Base-by-base conservation (phyloP, 2,113 vertebrate genomes). In the Corythornis vintsioides region DNA sequence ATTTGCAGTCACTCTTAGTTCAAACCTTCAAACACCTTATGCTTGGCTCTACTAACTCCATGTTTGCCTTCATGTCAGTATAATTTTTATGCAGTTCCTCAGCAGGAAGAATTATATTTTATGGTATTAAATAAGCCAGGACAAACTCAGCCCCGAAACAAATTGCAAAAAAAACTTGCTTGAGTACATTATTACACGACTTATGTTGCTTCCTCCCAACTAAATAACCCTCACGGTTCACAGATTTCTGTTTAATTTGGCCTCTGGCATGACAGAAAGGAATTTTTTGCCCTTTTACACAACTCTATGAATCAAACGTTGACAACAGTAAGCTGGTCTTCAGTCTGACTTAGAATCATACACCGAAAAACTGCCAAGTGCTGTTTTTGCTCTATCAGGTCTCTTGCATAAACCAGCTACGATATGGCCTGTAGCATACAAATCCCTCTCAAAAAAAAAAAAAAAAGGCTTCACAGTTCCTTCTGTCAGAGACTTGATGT, bases 291-390 rank as follows among this genome's bases (percentile, higher is more conserved):
- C 96, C 96, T 97, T 97, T 97, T 97, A 89, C 87, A 96, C 96
- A 97, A 97, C 97, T 97, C 97, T 95, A 85, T 98, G 97, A 97
- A 98, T 98, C 97, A 98, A 98, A 97, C 6, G 87, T 69, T 98
- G 98, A 98, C 98, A 98, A 95, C 89, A 91, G 95, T 93, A 96
- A 97, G 85, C 97, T 95, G 93, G 95, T 97, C 97, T 92, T 93
- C 96, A 96, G 96, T 81, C 96, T 97, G 97, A 97, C 97, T 97
- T 90, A 89, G 56, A 97, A 96, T 95, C 95, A 97, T 56, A 79
- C 95, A 92, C 93, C 71, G 1, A 94, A 80, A 87, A 65, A 8
- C 65, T 91, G 92, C 90, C 92, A 77, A 95, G 88, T 11, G 55
- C 80, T 50, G 18, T 31, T 14, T 91, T 84, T 86, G 90, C 95